These are phyloP conservation scores for Cephalopterus ornatus DNA, from an alignment of 2,113 vertebrate species.

Conservation along the genomic window DNA sequence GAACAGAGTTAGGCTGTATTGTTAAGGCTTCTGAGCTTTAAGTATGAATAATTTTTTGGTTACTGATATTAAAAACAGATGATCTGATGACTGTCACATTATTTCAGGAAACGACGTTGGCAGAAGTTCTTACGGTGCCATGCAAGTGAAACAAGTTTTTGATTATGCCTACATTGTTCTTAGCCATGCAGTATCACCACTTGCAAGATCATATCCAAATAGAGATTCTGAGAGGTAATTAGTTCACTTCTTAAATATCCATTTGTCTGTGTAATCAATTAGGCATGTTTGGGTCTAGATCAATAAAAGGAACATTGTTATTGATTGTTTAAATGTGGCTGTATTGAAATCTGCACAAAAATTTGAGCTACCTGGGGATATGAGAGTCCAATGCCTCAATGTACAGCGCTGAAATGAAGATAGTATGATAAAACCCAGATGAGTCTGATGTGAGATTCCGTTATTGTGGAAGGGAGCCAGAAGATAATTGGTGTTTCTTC, in stretches of 20 bases:
- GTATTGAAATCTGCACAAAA: neutral
- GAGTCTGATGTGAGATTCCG: neutral
- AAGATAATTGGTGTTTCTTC: neutral
- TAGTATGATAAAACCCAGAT: neutral
- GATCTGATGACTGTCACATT: constrained; percentile 53
- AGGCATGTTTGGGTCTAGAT: neutral
- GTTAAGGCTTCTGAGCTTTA: neutral
- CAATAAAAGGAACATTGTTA: neutral
- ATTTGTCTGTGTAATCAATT: constrained; percentile 33
- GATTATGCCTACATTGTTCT: constrained; percentile 97
- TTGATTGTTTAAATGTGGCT: neutral
- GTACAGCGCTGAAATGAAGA: neutral
- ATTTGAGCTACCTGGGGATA: neutral
- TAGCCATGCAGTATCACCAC: constrained; percentile 91
- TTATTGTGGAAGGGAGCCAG: neutral
- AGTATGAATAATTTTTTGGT: neutral
- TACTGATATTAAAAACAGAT: neutral
- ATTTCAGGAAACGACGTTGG: constrained; percentile 93
- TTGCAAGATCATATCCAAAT: constrained; percentile 94
- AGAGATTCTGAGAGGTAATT: constrained; percentile 92
- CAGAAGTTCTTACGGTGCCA: constrained; percentile 96
- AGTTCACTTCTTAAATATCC: neutral
- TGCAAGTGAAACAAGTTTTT: constrained; percentile 99
- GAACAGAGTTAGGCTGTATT: neutral
- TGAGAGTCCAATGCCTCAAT: neutral